phyloP scores from a whole-genome alignment of 2,797 vertebrate genomes.

The Cryptoblepharus egeriae region DNA sequence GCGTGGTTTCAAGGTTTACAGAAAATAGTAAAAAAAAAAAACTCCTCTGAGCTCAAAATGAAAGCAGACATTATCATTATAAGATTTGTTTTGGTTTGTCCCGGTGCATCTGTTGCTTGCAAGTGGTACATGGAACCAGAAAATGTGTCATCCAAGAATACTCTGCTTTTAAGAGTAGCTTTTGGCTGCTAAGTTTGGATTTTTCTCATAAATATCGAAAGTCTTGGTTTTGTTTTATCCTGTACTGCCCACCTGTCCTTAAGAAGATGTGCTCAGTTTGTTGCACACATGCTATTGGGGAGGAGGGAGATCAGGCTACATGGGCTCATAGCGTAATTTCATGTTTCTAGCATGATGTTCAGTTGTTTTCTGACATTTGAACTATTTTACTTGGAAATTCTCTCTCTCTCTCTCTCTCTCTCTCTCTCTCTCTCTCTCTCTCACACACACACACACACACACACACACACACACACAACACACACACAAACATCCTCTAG shows the following conservation, averaged over 20 bases:
- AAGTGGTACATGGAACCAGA: not conserved
- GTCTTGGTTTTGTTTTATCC: slow-evolving; percentile 41
- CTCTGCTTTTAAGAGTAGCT: not conserved
- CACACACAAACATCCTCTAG: too few species aligned
- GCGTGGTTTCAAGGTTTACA: not conserved
- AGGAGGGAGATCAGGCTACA: not conserved
- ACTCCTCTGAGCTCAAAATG: not conserved
- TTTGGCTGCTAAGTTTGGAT: slow-evolving; percentile 14
- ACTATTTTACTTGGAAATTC: too few species aligned
- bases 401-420: too few species aligned
- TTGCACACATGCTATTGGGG: not conserved
- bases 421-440: too few species aligned
- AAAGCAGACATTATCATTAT: not conserved
- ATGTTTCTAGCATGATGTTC: not conserved
- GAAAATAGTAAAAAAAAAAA: not conserved
- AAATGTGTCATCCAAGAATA: too few species aligned
- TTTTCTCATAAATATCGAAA: not conserved
- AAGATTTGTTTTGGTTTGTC: not conserved
- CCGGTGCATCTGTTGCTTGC: not conserved
- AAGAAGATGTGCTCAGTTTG: not conserved
- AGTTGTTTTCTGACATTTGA: not conserved
- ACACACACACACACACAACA: too few species aligned
- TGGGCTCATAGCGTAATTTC: not conserved
- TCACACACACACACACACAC: too few species aligned
- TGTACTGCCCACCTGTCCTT: too few species aligned